Conservation (phyloP, 2,797 vertebrate species). For the Peromyscus attwateri region DNA sequence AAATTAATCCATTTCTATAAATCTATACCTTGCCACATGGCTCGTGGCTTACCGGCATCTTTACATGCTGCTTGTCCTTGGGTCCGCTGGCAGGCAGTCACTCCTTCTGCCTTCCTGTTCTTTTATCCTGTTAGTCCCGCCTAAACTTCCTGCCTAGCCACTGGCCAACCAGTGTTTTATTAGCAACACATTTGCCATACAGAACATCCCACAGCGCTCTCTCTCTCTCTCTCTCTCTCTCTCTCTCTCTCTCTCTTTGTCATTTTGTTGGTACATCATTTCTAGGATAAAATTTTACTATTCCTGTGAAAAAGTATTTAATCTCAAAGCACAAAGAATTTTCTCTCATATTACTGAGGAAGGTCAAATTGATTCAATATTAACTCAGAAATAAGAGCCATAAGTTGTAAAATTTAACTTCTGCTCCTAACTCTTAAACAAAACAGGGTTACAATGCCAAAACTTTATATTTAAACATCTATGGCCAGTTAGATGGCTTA, state of each 20-base stretch:
- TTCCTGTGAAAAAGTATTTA: neutral
- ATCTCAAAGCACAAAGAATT: neutral
- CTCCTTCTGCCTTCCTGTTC: too few species aligned
- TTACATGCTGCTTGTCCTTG: too few species aligned
- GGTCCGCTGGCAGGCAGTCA: too few species aligned
- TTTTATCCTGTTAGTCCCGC: too few species aligned
- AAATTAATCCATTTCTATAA: too few species aligned
- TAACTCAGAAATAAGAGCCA: slow-evolving; percentile 6
- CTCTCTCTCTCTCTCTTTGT: neutral
- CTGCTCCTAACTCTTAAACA: slow-evolving; percentile 10
- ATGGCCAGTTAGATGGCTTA: neutral
- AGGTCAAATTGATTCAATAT: neutral
- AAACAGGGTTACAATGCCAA: neutral
- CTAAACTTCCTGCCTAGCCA: too few species aligned
- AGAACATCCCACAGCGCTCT: too few species aligned
- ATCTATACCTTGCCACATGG: too few species aligned
- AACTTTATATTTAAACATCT: slow-evolving; percentile 52
- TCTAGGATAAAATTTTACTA: neutral
- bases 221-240: too few species aligned
- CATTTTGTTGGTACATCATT: neutral
- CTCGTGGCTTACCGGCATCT: too few species aligned
- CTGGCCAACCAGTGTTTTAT: too few species aligned
- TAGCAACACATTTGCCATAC: too few species aligned
- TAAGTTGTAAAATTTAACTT: neutral
- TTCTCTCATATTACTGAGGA: neutral